phyloP scores from a whole-genome alignment of 2,888 invertebrate species.

The Metacarcinus magister region DNA sequence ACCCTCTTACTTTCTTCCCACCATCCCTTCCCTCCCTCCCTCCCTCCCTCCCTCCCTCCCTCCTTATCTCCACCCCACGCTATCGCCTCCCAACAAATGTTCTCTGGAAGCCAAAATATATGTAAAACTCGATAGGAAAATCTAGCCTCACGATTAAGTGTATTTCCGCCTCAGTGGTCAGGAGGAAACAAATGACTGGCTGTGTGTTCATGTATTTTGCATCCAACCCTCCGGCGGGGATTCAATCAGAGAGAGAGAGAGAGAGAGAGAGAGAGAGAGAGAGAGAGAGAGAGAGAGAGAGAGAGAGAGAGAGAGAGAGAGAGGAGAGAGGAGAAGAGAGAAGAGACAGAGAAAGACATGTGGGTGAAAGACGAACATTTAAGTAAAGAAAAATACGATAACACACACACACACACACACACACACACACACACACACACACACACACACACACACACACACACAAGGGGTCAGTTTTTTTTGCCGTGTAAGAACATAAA shows the following conservation, averaged over 20 bases:
- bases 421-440: too few species aligned
- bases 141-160: constrained; percentile 57
- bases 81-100: constrained; percentile 60
- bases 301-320: constrained; percentile 28
- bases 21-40: not conserved
- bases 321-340: not conserved
- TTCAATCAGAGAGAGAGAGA: constrained; percentile 66
- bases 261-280: not conserved
- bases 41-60: not conserved
- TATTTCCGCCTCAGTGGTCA: constrained; percentile 70
- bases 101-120: constrained; percentile 42
- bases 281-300: constrained; percentile 44
- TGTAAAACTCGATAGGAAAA: constrained; percentile 72
- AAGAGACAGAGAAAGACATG: not conserved
- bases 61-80: not conserved
- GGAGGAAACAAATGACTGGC: constrained; percentile 72
- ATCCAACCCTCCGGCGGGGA: constrained; percentile 7
- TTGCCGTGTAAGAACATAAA: not conserved
- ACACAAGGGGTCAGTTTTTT: too few species aligned
- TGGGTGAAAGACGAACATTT: not conserved
- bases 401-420: too few species aligned
- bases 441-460: not conserved
- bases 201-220: constrained; percentile 59
- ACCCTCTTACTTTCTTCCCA: not conserved
- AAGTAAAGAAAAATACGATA: not conserved